Evolutionary conservation across 2,797 vertebrate species (phyloP), one percentile per base, ranked within the genome.

Genomic region (Perodicticus potto): DNA sequence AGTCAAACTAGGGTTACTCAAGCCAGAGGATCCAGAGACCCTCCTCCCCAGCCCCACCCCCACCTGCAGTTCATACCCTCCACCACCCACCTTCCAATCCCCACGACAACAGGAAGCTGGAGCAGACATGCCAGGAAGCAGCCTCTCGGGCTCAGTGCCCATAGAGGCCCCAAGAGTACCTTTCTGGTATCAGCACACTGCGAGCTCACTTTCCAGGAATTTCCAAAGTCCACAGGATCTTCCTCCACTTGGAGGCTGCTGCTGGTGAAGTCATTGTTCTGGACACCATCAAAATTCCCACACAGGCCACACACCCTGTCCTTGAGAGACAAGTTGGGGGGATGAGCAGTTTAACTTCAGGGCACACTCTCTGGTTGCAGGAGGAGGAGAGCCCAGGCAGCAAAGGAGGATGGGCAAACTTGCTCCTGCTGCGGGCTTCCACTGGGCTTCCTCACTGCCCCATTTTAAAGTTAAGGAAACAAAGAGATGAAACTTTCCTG

Each of bases 221-320:
- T 99, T 34, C 99, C 99, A 81, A 99, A 99, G 97, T 99, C 99
- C 90, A 98, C 95, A 1, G 99, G 98, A 92, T 99, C 99, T 85
- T 99, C 99, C 98, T 99, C 99, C 97, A 99, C 98, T 94, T 99
- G 99, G 97, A 99, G 99, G 96, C 98, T 99, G 97, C 99, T 99
- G 99, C 99, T 99, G 95, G 99, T 98, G 97, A 99, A 97, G 97
- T 99, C 99, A 22, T 99, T 99, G 98, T 99, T 99, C 97, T 99
- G 98, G 84, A 99, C 98, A 57, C 99, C 99, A 80, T 99, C 99
- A 86, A 99, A 99, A 98, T 99, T 99, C 87, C 99, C 99, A 96
- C 99, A 99, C 43, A 99, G 98, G 86, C 99, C 99, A 86, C 99
- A 99, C 74, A 99, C 99, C 96, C 85, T 98, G 40, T 99, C 99